Evolutionary conservation across 2,797 vertebrate genomes (phyloP), one percentile per base, ranked within the genome.

Genomic region (Pseudochaenichthys georgianus): DNA sequence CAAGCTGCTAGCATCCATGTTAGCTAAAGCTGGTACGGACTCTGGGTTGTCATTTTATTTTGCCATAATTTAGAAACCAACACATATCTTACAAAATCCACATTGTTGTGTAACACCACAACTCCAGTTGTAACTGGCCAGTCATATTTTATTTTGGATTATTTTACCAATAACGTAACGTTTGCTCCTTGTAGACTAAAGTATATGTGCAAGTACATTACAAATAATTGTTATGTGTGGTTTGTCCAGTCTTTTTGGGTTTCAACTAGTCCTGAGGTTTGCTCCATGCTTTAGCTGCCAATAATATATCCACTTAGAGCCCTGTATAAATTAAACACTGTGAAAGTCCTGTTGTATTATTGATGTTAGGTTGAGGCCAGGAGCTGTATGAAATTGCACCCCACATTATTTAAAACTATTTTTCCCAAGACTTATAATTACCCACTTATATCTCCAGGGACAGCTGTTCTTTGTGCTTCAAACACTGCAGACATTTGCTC

Each of bases 1-100:
- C 95, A 99, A 99, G 87, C 94, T 99, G 43, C 94, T 99, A 12
- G 97, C 98, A 0, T 97, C 98, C 2, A 99, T 99, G 98, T 91
- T 99, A 0, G 97, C 97, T 9, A 98, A 97, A 92, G 97, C 98
- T 47, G 98, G 98, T 99, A 85, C 12, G 75, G 13, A 5, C 0
- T 15, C 5, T 13, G 7, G 41, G 2, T 57, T 45, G 8, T 58
- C 1, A 9, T 62, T 38, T 21, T 3, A 2, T 42, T 19, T 23
- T 31, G 2, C 10, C 3, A n/a, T 19, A 41, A 28, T 12, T 34
- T 38, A 38, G 34, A 38, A 15, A 41, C 21, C 2, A 58, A 9
- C 4, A 19, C 12, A 58, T 12, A 41, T 63, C 31, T 38, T 0
- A 3, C 47, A 23, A 13, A 2, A 42, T 42, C 12, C 43, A 19